Evolutionary conservation across 35 echinoderm and acorn worm genomes (phyloP), one percentile per base, ranked within the genome.

Genomic region (Holothuria glaberrima): DNA sequence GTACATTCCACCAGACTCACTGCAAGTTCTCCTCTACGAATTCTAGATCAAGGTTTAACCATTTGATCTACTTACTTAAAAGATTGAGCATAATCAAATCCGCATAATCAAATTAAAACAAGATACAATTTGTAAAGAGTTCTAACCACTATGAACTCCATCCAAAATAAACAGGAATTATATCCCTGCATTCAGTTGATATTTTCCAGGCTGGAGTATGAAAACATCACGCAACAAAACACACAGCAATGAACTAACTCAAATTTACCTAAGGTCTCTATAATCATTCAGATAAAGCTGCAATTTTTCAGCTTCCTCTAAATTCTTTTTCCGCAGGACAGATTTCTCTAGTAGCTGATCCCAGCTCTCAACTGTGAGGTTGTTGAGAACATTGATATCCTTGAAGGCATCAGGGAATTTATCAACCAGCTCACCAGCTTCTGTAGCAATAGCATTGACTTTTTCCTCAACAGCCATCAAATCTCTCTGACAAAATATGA

Each of bases 331-430:
- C 56, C 29, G 13, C 34, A 31, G 54, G 2, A 84, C 24, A 34
- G 80, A 84, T 38, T 84, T 84, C 54, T 84, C 80, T 46, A 84
- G 56, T 31, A 84, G 57, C 33, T 84, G 80, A 38, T 84, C 33
- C 80, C 80, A 84, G 46, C 54, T 38, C 54, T 84, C 80, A 29
- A 84, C 80, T 20, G 58, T 84, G 27, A 61, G 22, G 46, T 84
- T 38, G 25, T 84, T 84, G 80, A 58, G 80, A 17, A 24, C 57
- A 61, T 54, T 84, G 22, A 84, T 63, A 6, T 58, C n/a, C 17
- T 64, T 5, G 33, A 84, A 84, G 33, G 80, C 80, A 84, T 84
- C 80, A 14, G 80, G 48, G 36, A 84, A 84, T 57, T 61, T 84
- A 57, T 84, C 80, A 25, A 61, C 80, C 28, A 84, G 46, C 0